A percentile compares a stretch with the other conserved stretches of the same genome.
Evolutionary conservation across 2,113 vertebrate species (phyloP).

Genomic region (Sturnus vulgaris): DNA sequence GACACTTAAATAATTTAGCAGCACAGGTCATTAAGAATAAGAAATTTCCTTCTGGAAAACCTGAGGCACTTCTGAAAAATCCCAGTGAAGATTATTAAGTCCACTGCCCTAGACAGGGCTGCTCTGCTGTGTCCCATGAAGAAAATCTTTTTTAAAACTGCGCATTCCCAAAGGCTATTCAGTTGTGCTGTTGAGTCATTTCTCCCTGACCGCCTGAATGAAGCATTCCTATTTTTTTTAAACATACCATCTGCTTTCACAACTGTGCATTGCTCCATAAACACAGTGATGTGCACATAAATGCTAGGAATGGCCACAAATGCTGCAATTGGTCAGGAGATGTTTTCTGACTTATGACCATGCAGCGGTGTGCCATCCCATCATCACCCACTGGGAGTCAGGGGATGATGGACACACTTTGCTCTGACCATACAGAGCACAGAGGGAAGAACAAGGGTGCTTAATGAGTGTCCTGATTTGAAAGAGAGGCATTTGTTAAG

Average conservation of each 20-base stretch:
- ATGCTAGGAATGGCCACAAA: neutral
- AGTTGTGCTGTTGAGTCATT: neutral
- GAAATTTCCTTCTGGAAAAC: neutral
- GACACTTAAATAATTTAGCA: constrained; percentile 24
- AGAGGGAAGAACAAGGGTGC: neutral
- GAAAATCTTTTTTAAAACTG: neutral
- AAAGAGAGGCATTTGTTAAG: too few relatives aligned
- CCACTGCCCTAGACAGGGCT: neutral
- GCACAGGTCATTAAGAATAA: neutral
- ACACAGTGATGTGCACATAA: fast-evolving
- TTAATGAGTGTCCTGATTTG: neutral
- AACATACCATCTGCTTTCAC: neutral
- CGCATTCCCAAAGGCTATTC: neutral
- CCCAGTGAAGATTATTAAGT: neutral
- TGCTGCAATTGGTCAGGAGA: neutral
- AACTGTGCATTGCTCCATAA: neutral
- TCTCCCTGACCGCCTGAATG: neutral
- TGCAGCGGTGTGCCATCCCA: neutral
- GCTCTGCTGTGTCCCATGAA: neutral
- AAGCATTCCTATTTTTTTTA: neutral
- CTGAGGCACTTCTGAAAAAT: neutral
- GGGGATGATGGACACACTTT: fast-evolving
- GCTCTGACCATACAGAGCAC: neutral
- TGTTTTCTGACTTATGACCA: neutral
- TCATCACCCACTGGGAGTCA: neutral